Evolutionary conservation across 2,113 vertebrate genomes (phyloP), one percentile per base, ranked within the genome.

Genomic region (Tiliqua scincoides): DNA sequence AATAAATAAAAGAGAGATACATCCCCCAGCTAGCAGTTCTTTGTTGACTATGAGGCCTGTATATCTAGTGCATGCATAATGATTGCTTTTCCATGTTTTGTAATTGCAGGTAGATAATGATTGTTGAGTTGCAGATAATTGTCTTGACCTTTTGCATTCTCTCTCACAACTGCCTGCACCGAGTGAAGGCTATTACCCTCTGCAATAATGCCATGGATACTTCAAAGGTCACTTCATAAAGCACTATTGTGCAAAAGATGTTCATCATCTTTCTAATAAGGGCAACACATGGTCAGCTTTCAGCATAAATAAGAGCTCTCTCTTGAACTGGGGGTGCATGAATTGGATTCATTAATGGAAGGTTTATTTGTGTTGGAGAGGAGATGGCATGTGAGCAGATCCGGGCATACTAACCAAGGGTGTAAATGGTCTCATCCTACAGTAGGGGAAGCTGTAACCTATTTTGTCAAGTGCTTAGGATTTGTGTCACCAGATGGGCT

Each of bases 191-290:
- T 81, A 74, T 83, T 91, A 88, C 3, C 1, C 18, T 88, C 54
- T 83, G 32, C 88, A 68, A 74, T 88, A 86, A 2, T 61, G 74
- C 35, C 61, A 73, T 15, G 37, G 63, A 62, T 0, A 6, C 82
- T 93, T 91, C 71, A 84, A 86, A 81, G 77, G 68, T 37, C 74
- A 77, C 25, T 75, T 37, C 14, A 20, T 14, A 86, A 63, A 6
- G 4, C 1, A 65, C 23, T 54, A 32, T 65, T 88, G 54, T 27
- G n/a, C 35, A 70, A 85, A 65, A 52, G 67, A 92, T 54, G 48
- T 25, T 85, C 74, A 59, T 48, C 65, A 61, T 57, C 30, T 54
- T 25, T 0, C 4, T 74, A 89, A 80, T 1, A 79, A 59, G 48
- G 68, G 40, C 63, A 79, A 54, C 73, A 73, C 89, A 73, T 18